Percentiles rank a stretch among this genome's conserved stretches.
Conservation (phyloP, 2,888 invertebrate genomes). For the Bombyx huttoni region DNA sequence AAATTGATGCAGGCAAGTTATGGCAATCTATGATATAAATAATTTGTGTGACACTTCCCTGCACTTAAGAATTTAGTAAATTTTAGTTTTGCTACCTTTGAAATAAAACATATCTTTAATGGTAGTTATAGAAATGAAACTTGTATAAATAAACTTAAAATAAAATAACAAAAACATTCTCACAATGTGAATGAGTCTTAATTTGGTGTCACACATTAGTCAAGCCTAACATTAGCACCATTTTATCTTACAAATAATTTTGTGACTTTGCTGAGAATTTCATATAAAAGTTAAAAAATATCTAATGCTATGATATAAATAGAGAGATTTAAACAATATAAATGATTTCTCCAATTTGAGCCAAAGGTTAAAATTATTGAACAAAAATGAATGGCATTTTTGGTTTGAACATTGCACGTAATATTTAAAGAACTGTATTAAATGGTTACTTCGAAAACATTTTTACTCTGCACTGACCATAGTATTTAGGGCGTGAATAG, state of each 20-base stretch:
- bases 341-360: constrained; percentile 65
- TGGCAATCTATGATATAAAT: constrained; percentile 66
- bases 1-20: constrained; percentile 71
- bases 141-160: constrained; percentile 68
- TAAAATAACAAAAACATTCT: constrained; percentile 67
- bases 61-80: constrained; percentile 49
- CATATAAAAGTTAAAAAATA: constrained; percentile 70
- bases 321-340: constrained; percentile 54
- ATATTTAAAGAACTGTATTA: constrained; percentile 23
- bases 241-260: constrained; percentile 66
- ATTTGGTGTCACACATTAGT: constrained; percentile 70
- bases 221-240: constrained; percentile 70
- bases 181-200: constrained; percentile 64
- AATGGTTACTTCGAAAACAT: constrained; percentile 22
- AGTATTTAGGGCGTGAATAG: constrained; percentile 41
- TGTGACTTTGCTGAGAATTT: constrained; percentile 70
- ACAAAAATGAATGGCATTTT: constrained; percentile 66
- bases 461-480: constrained; percentile 46
- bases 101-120: constrained; percentile 56
- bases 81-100: constrained; percentile 40
- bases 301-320: constrained; percentile 69
- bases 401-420: constrained; percentile 72
- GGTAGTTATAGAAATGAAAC: constrained; percentile 64
- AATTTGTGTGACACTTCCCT: constrained; percentile 64
- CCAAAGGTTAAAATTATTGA: constrained; percentile 50